Base-by-base conservation (phyloP, 2,797 vertebrate genomes). In the Coranthus polyacanthus region DNA sequence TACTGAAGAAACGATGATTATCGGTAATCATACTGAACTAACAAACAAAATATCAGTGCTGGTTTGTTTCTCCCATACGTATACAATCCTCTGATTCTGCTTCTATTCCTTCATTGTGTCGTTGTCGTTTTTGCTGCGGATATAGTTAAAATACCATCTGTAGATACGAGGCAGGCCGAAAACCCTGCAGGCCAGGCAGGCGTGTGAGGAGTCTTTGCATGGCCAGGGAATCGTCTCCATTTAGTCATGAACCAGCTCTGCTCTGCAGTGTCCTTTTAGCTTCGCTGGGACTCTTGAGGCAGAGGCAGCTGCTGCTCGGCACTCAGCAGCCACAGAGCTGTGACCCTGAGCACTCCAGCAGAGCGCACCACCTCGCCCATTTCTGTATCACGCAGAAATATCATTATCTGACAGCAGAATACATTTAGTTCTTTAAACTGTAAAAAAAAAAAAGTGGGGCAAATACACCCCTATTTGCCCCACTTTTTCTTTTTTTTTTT, bases 121-220 rank as follows among this genome's bases (percentile, higher is more conserved):
- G 21, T 21, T n/a, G n/a, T 29, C 7, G 0, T 49, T 41, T 5
- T 39, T 24, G 26, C 24, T 43, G 53, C 34, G 24, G 69, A 54
- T 51, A 53, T 17, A 15, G 36, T 65, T 71, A 36, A 81, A 83
- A 68, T 61, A 58, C 51, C 62, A 47, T 81, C 52, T 58, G 57
- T 42, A 62, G 50, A 72, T 38, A 12, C n/a, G 12, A 50, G 37
- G 53, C 41, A 13, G 17, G 20, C 44, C 50, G 69, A 42, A 52
- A 5, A 57, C 39, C 3, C 18, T 63, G 51, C 21, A 24, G 63
- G 66, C 46, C 50, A 17, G 36, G 43, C 54, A 44, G 61, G 66
- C 57, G 59, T 78, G 65, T 66, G 60, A 72, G 72, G 51, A 69
- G 38, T 42, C 78, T 70, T 54, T 52, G 29, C 32, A 5, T 16